Base-by-base conservation (phyloP, 2,113 vertebrate species). In the Muntiacus muntjak region DNA sequence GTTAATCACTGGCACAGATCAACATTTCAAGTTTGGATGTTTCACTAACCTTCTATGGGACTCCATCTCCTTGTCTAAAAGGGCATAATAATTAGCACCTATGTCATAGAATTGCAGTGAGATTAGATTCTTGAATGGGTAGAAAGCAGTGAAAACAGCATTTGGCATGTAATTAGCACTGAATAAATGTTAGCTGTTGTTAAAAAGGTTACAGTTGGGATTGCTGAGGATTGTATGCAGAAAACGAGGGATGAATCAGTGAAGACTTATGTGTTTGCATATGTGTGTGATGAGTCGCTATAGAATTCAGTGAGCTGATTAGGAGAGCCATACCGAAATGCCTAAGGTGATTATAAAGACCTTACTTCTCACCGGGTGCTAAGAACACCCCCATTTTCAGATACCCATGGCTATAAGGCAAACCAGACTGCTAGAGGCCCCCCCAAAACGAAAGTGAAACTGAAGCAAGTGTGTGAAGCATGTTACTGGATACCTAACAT, bases 381-480 rank as follows among this genome's bases (percentile, higher is more conserved):
- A n/a, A 57, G 0, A 1, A n/a, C 43, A 58, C 0, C 13, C 67
- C 36, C 17, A 26, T 25, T 10, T 8, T 30, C 16, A 55, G 21
- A 28, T 26, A 17, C 36, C 47, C 7, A 12, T 13, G 62, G 43
- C 7, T 13, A 15, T 2, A 47, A 83, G 17, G 54, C 13, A 30
- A 76, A 60, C 7, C 3, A 30, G 64, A 14, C 30, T 60, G 25
- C 67, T 12, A 6, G 11, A 4, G 28, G 23, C 6, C 71, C 40
- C 23, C 12, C 11, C 0, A 6, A 19, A 6, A 17, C 0, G 6
- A 45, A 52, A 36, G 9, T 11, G 11, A 9, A 45, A 25, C 2
- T 30, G 47, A 78, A 79, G 17, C 40, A 47, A 64, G 54, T 4
- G 4, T 12, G 1, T 0, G 36, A 28, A 40, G 19, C 10, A 9